Conservation (phyloP, 2,113 vertebrate genomes). For the Alosa alosa region DNA sequence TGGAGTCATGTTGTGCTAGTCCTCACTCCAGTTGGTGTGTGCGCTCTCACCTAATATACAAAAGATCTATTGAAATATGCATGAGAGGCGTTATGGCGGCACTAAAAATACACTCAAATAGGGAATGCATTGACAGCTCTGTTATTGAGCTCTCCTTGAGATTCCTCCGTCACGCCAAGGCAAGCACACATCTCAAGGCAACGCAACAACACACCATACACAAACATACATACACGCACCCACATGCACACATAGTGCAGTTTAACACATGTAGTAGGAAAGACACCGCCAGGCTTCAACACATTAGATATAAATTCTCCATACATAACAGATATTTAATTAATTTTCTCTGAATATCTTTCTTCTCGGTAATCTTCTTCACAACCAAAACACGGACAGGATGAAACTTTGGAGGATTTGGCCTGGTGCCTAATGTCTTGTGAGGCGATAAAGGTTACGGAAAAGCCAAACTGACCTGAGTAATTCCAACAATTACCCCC, state of each 20-base stretch:
- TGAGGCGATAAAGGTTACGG: conserved; percentile 38
- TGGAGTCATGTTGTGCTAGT: conserved; percentile 74
- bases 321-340: neutral
- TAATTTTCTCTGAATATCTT: neutral
- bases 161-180: conserved; percentile 68
- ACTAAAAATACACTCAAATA: conserved; percentile 83
- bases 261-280: neutral
- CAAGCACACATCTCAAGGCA: conserved; percentile 63
- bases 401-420: neutral
- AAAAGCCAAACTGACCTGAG: conserved; percentile 46
- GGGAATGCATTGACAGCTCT: conserved; percentile 82
- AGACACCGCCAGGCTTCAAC: neutral
- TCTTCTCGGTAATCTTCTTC: neutral
- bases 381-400: neutral
- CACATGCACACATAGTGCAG: neutral
- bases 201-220: conserved; percentile 42
- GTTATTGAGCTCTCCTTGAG: conserved; percentile 85
- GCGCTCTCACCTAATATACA: conserved; percentile 75
- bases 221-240: neutral
- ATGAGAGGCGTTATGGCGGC: conserved; percentile 76
- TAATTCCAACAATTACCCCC: conserved; percentile 55
- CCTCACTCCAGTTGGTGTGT: conserved; percentile 70
- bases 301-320: neutral
- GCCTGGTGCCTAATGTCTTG: neutral
- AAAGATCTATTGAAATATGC: conserved; percentile 82